Base-by-base conservation (phyloP, 2,888 invertebrate genomes). In the Mythimna loreyi region DNA sequence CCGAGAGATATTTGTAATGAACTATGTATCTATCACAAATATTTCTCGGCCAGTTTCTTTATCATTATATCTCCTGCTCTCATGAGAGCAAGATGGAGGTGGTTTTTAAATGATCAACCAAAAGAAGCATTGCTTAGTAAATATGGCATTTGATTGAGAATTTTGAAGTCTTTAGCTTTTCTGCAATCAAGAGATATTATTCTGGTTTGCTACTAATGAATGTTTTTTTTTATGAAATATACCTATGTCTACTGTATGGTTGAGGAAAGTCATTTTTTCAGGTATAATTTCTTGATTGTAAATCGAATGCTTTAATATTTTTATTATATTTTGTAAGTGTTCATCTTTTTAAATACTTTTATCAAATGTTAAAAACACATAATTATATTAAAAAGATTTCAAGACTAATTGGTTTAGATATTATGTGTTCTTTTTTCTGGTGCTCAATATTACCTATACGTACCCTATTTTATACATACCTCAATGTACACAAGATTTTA, bases 391-490 rank as follows among this genome's bases (percentile, higher is more conserved):
- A 4, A 28, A 21, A 1, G 33, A 36, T 19, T 58, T 40, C 21
- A 45, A 70, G 49, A 65, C 57, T 40, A 16, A 40, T 43, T 61
- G 25, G 16, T 56, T 21, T 47, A 59, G n/a, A 33, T 49, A 50
- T 40, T 49, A 23, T 47, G n/a, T n/a, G 33, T 60, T 11, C 33
- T 7, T 52, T 30, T 1, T n/a, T 60, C 6, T 9, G 23, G 60
- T 67, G 72, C 72, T 81, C 82, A 79, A 76, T 67, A 19, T 72
- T 63, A n/a, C n/a, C n/a, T n/a, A 23, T 53, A 49, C 9, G 21
- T 52, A 57, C 25, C 72, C 21, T 68, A 11, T 66, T 55, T 40
- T 56, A 65, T 50, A 45, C 52, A 43, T 75, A 69, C 71, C 70
- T 75, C 74, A 73, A 72, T 66, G 55, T 67, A 61, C 16, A 72